Conservation (phyloP, 1,140 invertebrate genomes). For the Micrasema longulum region DNA sequence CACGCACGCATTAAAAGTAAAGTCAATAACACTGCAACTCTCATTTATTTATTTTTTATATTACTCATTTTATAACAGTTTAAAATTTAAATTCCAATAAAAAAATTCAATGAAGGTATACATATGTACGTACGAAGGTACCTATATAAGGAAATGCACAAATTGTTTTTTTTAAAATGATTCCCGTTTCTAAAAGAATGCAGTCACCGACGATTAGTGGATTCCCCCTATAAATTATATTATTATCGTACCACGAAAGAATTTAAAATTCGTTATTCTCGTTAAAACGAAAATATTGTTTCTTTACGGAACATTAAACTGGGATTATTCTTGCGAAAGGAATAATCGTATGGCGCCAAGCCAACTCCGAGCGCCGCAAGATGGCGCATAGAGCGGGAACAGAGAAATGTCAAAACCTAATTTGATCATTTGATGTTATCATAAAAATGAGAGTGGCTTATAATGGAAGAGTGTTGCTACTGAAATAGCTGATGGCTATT, state of each 20-base stretch:
- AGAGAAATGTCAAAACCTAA: slow-evolving; percentile 43
- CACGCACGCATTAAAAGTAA: too few relatives aligned
- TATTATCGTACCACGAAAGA: slow-evolving; percentile 29
- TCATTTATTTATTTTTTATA: too few relatives aligned
- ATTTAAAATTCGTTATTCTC: slow-evolving; percentile 41
- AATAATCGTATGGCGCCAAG: slow-evolving; percentile 49
- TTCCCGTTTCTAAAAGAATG: too few relatives aligned
- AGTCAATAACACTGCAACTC: too few relatives aligned
- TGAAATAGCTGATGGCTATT: slow-evolving; percentile 28
- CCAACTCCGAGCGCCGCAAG: slow-evolving; percentile 25
- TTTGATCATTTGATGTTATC: slow-evolving; percentile 46
- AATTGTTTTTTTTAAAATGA: too few relatives aligned
- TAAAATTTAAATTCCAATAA: too few relatives aligned
- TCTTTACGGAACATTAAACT: slow-evolving; percentile 48
- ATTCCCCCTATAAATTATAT: slow-evolving; percentile 35
- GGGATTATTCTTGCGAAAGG: slow-evolving; percentile 49
- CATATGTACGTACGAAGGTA: too few relatives aligned
- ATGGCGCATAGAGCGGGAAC: background rate
- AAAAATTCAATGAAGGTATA: too few relatives aligned
- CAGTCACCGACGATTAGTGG: slow-evolving; percentile 20
- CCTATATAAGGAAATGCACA: too few relatives aligned
- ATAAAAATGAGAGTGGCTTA: slow-evolving; percentile 45
- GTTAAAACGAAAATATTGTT: slow-evolving; percentile 44
- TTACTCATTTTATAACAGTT: too few relatives aligned
- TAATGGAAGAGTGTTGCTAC: slow-evolving; percentile 42